These are phyloP conservation scores for Ophioderma brevispina DNA, from an alignment of 35 echinoderm and acorn worm genomes.

Conservation along the genomic window DNA sequence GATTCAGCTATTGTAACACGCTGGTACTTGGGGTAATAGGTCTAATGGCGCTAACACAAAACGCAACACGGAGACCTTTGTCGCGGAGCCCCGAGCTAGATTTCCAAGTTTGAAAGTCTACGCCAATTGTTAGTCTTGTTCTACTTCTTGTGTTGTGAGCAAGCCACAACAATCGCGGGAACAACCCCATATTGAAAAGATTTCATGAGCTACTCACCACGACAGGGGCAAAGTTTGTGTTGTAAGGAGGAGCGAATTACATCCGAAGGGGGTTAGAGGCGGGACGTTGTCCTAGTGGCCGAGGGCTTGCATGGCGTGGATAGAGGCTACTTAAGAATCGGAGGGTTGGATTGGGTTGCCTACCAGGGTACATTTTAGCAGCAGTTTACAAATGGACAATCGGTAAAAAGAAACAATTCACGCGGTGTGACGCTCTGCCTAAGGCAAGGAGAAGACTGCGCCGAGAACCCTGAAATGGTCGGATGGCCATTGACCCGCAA, in stretches of 20 bases:
- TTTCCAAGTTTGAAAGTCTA: neutral
- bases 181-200: neutral
- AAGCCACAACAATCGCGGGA: constrained; percentile 8
- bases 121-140: neutral
- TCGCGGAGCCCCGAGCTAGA: neutral
- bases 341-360: neutral
- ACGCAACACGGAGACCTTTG: neutral
- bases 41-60: neutral
- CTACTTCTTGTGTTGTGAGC: neutral
- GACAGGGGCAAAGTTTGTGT: neutral
- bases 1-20: no score
- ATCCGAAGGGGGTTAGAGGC: neutral
- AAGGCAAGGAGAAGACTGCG: neutral
- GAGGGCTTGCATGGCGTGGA: neutral
- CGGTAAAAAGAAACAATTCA: constrained; percentile 1
- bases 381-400: neutral
- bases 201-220: neutral
- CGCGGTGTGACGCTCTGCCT: neutral
- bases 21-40: neutral
- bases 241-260: neutral
- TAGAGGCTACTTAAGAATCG: no score
- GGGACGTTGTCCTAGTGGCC: neutral
- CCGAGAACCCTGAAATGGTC: neutral
- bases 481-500: neutral
- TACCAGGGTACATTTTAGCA: neutral